Evolutionary conservation across 1,140 invertebrate species (phyloP), one percentile per base, ranked within the genome.

Genomic region (Leptinotarsa undecemlineata): DNA sequence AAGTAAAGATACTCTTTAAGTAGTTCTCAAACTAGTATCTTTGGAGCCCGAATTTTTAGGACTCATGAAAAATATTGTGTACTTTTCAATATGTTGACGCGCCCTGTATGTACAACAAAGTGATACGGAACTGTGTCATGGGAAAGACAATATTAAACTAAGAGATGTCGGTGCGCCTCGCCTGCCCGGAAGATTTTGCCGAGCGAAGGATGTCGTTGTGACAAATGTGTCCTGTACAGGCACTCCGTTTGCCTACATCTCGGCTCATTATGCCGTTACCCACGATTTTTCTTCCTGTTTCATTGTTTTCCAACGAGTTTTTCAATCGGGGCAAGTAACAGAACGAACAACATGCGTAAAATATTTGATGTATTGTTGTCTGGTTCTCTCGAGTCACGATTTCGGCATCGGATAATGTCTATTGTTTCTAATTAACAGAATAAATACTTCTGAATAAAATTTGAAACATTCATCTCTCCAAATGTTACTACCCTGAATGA

Each of bases 261-360:
- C 51, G 17, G 14, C 51, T 57, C 51, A 57, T 57, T 57, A 57
- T 57, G 51, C 51, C 51, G 51, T 57, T 57, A 57, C 51, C n/a
- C 51, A 19, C 51, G 15, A 57, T 57, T 57, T 57, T 57, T 57
- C 51, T 57, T 57, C 51, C 51, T 57, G 51, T 57, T 57, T 57
- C 17, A 57, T 57, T 57, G 51, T 57, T 57, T 57, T 57, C 51
- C n/a, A 3, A 57, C n/a, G 51, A 19, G 51, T 57, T 57, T 57
- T 57, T 19, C 51, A 19, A 42, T 42, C 33, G 33, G 33, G 33
- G 33, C 33, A 42, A 42, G 33, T 42, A 42, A 42, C 33, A 42
- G 33, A 42, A 42, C 33, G 8, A 42, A 11, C 33, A 42, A 42
- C 33, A 42, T 42, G 33, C 33, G 33, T 42, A 11, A 42, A 42